A percentile compares a stretch with the other conserved stretches of the same genome.
phyloP scores from a whole-genome alignment of 2,113 vertebrate species.

The Vidua chalybeata region DNA sequence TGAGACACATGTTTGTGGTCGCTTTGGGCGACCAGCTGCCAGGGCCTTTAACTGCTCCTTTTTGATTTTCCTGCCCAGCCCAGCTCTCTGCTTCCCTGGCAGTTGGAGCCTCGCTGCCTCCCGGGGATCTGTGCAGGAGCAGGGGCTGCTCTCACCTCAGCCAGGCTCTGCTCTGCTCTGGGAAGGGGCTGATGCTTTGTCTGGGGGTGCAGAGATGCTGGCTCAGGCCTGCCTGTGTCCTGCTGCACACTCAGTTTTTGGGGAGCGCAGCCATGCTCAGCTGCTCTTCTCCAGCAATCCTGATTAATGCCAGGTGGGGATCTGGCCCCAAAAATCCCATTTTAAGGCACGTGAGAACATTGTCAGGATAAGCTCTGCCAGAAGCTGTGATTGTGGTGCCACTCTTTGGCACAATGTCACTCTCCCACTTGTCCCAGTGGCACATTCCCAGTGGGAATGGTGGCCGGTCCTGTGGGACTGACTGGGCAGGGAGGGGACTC shows the following conservation, averaged over 20 bases:
- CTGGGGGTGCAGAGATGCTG: neutral
- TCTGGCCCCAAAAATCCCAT: neutral
- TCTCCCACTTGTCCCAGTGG: neutral
- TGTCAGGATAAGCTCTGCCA: accelerated
- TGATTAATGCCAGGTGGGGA: accelerated
- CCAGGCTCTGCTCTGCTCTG: neutral
- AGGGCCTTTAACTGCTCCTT: constrained; percentile 17
- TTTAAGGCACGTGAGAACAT: accelerated
- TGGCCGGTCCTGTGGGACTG: accelerated
- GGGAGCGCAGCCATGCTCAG: neutral
- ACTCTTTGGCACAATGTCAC: neutral
- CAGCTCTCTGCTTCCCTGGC: neutral
- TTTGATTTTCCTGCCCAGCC: neutral
- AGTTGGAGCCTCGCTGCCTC: neutral
- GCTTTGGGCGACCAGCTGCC: constrained; percentile 43
- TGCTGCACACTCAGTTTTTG: neutral
- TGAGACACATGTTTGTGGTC: constrained; percentile 45
- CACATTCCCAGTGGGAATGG: neutral
- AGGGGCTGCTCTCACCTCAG: neutral
- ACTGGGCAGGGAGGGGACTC: neutral
- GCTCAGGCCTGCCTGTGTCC: neutral
- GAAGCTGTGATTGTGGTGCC: neutral
- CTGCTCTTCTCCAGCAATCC: neutral
- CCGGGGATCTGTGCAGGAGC: neutral
- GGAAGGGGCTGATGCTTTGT: neutral